phyloP scores from a whole-genome alignment of 2,888 invertebrate species.

The Argyresthia albistria region DNA sequence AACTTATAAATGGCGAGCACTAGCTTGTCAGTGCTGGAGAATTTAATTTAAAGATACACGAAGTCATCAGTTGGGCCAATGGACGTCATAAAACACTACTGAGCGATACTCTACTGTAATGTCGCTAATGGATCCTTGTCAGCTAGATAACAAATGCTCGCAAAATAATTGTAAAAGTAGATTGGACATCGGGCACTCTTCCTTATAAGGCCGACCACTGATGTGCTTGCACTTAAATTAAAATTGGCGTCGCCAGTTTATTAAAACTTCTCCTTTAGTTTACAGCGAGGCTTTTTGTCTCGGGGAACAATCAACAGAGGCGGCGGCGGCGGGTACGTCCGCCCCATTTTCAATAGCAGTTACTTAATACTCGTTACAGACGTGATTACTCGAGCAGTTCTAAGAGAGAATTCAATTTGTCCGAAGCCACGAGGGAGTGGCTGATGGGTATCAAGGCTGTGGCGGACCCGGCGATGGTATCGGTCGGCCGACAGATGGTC shows the following conservation, averaged over 20 bases:
- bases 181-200: neutral
- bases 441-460: constrained; percentile 34
- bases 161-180: constrained; percentile 3
- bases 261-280: too few relatives aligned
- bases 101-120: constrained; percentile 15
- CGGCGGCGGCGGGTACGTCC: neutral
- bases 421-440: constrained; percentile 39
- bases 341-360: constrained; percentile 5
- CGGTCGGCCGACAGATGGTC: constrained; percentile 37
- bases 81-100: constrained; percentile 28
- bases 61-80: constrained; percentile 24
- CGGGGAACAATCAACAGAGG: constrained; percentile 3
- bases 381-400: constrained; percentile 27
- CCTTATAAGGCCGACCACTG: constrained; percentile 2
- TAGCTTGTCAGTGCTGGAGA: constrained; percentile 13
- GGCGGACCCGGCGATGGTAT: constrained; percentile 35
- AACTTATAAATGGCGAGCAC: constrained; percentile 13
- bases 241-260: neutral
- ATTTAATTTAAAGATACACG: constrained; percentile 33
- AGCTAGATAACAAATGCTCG: constrained; percentile 10
- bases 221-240: neutral
- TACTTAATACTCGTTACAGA: constrained; percentile 31
- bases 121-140: constrained; percentile 28
- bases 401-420: constrained; percentile 50
- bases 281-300: neutral